Evolutionary conservation across 2,113 vertebrate species (phyloP).

Genomic region (Tauraco erythrolophus): DNA sequence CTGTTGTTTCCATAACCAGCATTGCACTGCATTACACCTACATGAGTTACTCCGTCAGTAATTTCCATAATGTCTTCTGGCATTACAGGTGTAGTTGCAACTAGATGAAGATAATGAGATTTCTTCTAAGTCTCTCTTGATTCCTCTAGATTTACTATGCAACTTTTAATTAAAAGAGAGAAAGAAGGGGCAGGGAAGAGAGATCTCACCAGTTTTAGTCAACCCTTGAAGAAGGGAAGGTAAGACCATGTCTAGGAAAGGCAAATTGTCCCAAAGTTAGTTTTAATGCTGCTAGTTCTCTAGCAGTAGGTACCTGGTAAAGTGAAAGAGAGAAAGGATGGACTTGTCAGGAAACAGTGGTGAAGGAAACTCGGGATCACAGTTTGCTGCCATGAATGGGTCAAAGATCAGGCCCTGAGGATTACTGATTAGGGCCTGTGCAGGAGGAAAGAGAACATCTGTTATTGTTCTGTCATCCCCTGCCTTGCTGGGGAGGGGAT

Average conservation of each 20-base stretch:
- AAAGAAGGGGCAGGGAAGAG: neutral
- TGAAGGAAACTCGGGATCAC: neutral
- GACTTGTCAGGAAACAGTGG: neutral
- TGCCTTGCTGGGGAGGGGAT: neutral
- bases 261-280: neutral
- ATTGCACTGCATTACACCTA: neutral
- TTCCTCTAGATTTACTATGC: neutral
- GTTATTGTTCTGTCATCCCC: neutral
- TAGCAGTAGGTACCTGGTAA: neutral
- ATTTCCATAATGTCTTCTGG: neutral
- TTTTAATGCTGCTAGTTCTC: neutral
- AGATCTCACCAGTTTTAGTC: neutral
- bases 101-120: neutral
- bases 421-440: neutral
- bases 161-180: constrained; percentile 3
- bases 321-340: neutral
- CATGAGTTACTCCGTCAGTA: neutral
- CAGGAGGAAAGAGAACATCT: neutral
- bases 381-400: neutral
- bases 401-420: neutral
- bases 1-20: neutral
- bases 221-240: neutral
- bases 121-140: neutral
- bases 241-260: neutral
- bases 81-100: neutral